phyloP scores from a whole-genome alignment of 92 coral and sea anemone genomes.

The Heteractis magnifica region DNA sequence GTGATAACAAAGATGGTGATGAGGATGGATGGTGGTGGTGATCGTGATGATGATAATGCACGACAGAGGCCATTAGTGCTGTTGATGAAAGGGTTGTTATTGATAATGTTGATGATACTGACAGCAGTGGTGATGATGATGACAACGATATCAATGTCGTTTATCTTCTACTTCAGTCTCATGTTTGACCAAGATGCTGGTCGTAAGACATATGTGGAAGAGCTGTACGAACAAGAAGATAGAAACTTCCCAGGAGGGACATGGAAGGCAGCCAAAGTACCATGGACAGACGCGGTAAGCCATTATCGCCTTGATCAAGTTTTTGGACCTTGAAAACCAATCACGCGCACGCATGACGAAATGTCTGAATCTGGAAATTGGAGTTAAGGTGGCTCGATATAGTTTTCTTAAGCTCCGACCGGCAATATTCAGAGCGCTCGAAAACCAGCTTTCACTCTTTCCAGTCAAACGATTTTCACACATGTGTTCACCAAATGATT shows the following conservation, averaged over 20 bases:
- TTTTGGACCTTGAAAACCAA: not conserved
- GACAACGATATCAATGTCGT: not conserved
- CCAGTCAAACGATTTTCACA: no score
- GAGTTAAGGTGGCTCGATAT: no score
- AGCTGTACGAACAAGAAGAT: constrained; percentile 69
- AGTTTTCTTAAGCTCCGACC: no score
- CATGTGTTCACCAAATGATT: no score
- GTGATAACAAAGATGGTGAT: not conserved
- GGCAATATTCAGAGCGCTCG: no score
- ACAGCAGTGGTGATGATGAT: no score
- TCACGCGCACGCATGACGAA: no score
- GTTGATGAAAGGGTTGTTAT: no score
- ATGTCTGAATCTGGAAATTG: no score
- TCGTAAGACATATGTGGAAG: constrained; percentile 71
- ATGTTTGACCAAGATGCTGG: constrained; percentile 85
- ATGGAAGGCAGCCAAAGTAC: constrained; percentile 58
- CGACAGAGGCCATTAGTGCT: no score
- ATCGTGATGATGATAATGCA: not conserved
- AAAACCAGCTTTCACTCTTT: no score
- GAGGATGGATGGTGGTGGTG: not conserved
- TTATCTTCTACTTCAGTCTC: constrained; percentile 40
- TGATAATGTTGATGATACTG: no score
- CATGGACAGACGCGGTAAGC: constrained; percentile 77
- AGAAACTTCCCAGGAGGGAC: constrained; percentile 76
- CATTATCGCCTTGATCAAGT: not conserved